These are phyloP conservation scores for Oreochromis spilurus DNA, from an alignment of 2,113 vertebrate genomes.

Conservation along the genomic window DNA sequence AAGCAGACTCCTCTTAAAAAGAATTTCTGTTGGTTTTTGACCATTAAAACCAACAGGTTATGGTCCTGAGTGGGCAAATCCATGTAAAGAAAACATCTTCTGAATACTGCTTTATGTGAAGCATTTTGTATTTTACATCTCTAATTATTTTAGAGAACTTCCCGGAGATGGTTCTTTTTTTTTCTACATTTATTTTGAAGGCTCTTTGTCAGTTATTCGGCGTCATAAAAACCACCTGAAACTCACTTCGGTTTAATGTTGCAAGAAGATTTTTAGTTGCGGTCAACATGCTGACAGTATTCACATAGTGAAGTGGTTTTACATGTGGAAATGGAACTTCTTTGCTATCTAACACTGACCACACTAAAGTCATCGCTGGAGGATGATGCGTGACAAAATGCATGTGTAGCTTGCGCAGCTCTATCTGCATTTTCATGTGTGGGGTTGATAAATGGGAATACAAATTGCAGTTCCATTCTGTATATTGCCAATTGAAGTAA, in stretches of 20 bases:
- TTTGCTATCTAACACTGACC: neutral
- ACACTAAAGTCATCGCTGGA: neutral
- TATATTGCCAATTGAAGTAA: slow-evolving; percentile 12
- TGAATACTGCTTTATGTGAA: neutral
- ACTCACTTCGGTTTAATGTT: neutral
- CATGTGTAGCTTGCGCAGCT: neutral
- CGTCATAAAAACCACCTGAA: neutral
- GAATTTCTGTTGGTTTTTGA: neutral
- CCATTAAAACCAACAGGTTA: neutral
- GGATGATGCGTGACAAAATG: neutral
- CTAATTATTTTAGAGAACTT: neutral
- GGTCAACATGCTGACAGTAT: neutral
- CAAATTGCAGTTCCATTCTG: neutral
- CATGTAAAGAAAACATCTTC: neutral
- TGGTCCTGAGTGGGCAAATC: neutral
- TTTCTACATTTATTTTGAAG: neutral
- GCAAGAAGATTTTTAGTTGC: neutral
- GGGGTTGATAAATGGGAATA: neutral
- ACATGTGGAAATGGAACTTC: neutral
- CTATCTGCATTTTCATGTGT: neutral
- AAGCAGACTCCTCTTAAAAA: neutral
- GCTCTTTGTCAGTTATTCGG: neutral
- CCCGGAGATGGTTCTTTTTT: neutral
- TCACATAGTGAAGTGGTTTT: neutral
- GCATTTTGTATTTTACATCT: neutral